These are phyloP conservation scores for Sarcoramphus papa DNA, from an alignment of 2,797 vertebrate genomes.

Conservation along the genomic window DNA sequence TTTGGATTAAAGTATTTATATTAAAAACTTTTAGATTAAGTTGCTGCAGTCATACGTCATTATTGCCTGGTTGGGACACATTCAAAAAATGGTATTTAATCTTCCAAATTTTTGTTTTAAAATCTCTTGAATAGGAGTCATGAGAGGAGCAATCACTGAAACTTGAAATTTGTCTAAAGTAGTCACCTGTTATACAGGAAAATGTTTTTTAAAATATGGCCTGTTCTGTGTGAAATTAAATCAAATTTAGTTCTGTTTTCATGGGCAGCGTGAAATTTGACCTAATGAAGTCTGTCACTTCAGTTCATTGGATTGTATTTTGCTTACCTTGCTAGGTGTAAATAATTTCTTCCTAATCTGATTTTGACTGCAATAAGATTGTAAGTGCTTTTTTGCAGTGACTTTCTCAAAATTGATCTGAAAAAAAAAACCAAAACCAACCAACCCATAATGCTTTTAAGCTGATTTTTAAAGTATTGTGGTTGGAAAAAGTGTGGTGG, in stretches of 20 bases:
- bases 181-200: neutral
- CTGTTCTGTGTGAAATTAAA: neutral
- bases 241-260: neutral
- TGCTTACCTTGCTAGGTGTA: neutral
- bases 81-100: neutral
- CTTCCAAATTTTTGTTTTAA: neutral
- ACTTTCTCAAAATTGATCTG: neutral
- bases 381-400: accelerated
- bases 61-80: neutral
- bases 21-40: neutral
- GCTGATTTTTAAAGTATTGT: neutral
- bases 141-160: neutral
- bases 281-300: neutral
- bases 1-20: neutral
- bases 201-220: neutral
- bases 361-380: neutral
- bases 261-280: neutral
- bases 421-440: neutral
- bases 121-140: neutral
- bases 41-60: accelerated
- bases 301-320: neutral
- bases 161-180: neutral
- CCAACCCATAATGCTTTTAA: neutral
- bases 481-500: neutral
- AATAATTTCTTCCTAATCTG: neutral